Evolutionary conservation across 1,140 invertebrate species (phyloP), one percentile per base, ranked within the genome.

Genomic region (Mya arenaria): DNA sequence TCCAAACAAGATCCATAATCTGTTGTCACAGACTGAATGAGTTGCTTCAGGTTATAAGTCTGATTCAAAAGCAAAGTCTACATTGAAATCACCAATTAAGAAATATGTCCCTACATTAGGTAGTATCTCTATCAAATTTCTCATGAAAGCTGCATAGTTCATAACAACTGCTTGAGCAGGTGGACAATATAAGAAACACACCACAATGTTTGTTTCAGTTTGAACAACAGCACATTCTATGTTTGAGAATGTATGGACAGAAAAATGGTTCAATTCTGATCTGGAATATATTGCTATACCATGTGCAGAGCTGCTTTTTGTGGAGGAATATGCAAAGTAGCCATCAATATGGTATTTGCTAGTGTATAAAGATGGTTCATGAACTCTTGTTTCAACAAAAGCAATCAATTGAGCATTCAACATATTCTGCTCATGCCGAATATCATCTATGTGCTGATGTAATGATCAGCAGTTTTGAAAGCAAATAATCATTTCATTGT

Each of bases 391-490:
- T 65, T 77, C 73, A 3, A 52, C 73, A 65, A 77, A 65, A 3
- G 34, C 73, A 30, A 77, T 44, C 1, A 77, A 30, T 17, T 77
- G 36, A 44, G 73, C 60, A 48, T 60, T 10, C 58, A 77, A 37
- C 23, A 78, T 32, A 44, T 28, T 78, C 39, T 66, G 10, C 55
- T 78, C 62, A 63, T 78, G 32, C 36, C 41, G 65, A 41, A 66
- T n/a, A 34, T 78, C 74, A 30, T 78, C 32, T 52, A 78, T 66
- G 32, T 78, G 74, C 36, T 66, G 58, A 17, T 19, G 4, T 32
- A 78, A 55, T 34, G 74, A 66, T 52, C 62, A n/a, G 36, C 74
- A 78, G 36, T 78, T 78, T 6, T 78, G 74, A 36, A 66, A 78
- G 48, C 62, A 78, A 25, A 78, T n/a, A 15, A 25, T 55, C 23